Base-by-base conservation (phyloP, 2,113 vertebrate genomes). In the Phocoena sinus region DNA sequence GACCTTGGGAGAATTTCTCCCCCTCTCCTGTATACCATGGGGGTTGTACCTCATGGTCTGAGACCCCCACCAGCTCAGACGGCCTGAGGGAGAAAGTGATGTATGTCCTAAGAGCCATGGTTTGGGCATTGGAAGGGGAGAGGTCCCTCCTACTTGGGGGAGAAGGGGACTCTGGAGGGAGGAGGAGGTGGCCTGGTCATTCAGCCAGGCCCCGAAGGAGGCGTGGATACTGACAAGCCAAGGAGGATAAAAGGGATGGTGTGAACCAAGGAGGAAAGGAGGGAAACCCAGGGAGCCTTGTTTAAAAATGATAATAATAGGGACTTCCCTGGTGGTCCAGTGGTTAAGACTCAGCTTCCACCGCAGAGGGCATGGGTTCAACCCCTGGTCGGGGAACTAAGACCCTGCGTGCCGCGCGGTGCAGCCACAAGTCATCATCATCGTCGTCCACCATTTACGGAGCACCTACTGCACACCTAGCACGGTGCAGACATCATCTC, bases 91-190 rank as follows among this genome's bases (percentile, higher is more conserved):
- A 62, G 58, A 70, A 74, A 33, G 47, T 41, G n/a, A 50, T 38
- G 6, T 0, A 0, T 3, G 11, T 71, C 56, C n/a, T 38, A 25
- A 53, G 58, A 33, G 17, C 33, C 2, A n/a, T 8, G 44, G 33
- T 53, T 21, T 41, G 60, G 26, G 38, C 67, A 33, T 1, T 62
- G 62, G 36, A 95, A 89, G 41, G 13, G 33, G n/a, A 58, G 6
- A n/a, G 21, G 53, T 80, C 38, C n/a, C 33, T 63, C 60, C 26
- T 6, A 9, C 28, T 44, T 47, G 4, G n/a, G n/a, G 41, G 23
- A 58, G 26, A 28, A 62, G 17, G 36, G 53, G 41, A 44, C 70
- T 67, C 73, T 70, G 10, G 36, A n/a, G 21, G n/a, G 44, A 83
- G 36, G 91, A 95, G 68, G 84, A 28, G 63, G 85, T 28, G 44